Conservation (phyloP, 2,797 vertebrate species). For the Poeciliopsis gracilis region DNA sequence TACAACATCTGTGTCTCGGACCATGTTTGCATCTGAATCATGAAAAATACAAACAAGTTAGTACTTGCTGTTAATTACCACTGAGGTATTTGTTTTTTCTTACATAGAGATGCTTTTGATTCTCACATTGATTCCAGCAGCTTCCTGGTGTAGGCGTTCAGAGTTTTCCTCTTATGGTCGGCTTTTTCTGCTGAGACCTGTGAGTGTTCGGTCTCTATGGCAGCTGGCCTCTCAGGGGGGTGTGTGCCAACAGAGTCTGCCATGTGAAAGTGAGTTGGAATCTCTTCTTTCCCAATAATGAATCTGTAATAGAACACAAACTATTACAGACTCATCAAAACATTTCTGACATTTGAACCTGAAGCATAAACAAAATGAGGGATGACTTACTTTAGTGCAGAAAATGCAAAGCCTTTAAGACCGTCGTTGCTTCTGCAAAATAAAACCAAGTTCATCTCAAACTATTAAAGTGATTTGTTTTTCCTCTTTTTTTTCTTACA, state of each 20-base stretch:
- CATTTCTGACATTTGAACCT: not conserved
- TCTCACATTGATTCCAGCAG: conserved; percentile 92
- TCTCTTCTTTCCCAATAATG: conserved; percentile 97
- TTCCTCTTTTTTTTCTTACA: not conserved
- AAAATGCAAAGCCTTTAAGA: conserved; percentile 96
- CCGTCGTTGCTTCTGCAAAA: conserved; percentile 91
- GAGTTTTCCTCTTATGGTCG: conserved; percentile 68
- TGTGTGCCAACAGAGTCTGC: conserved; percentile 78
- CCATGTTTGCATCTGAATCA: conserved; percentile 92
- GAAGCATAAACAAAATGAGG: not conserved
- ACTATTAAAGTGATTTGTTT: not conserved
- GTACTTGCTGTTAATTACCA: not conserved
- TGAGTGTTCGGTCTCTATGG: conserved; percentile 37
- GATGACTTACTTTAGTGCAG: conserved; percentile 93
- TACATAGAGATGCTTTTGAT: not conserved
- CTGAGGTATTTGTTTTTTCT: not conserved
- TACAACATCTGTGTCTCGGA: conserved; percentile 97
- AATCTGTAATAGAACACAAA: conserved; percentile 80
- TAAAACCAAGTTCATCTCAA: conserved; percentile 8
- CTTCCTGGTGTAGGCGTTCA: conserved; percentile 80
- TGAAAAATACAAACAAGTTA: conserved; percentile 27
- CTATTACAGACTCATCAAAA: not conserved
- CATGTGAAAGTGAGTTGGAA: conserved; percentile 85
- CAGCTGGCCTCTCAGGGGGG: conserved; percentile 52
- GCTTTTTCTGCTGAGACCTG: conserved; percentile 56